A percentile compares a stretch with the other conserved stretches of the same genome.
Evolutionary conservation across 2,113 vertebrate genomes (phyloP).

Genomic region (Cettia cetti): DNA sequence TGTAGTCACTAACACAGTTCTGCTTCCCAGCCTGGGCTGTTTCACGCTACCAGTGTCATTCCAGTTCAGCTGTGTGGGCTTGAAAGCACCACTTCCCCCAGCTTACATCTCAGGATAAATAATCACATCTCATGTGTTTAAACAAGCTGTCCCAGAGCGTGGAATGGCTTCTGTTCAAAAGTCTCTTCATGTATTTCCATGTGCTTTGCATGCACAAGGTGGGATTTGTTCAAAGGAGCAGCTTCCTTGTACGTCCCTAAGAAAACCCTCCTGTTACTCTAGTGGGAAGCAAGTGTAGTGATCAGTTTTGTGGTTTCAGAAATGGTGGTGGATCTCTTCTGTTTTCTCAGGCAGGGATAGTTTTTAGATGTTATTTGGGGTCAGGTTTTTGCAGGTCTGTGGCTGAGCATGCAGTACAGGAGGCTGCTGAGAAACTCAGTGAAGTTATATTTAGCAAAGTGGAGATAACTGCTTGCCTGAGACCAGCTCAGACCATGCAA

Average conservation of each 20-base stretch:
- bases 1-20: background rate
- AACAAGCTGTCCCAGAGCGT: background rate
- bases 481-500: background rate
- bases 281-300: background rate
- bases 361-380: background rate
- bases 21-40: background rate
- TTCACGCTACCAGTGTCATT: background rate
- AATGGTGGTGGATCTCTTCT: background rate
- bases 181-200: rapidly evolving
- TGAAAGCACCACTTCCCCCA: background rate
- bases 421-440: background rate
- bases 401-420: background rate
- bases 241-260: background rate
- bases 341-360: background rate
- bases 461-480: background rate
- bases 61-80: background rate
- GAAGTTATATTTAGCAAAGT: background rate
- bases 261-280: background rate
- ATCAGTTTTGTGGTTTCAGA: background rate
- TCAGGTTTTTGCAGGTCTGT: background rate
- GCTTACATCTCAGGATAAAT: background rate
- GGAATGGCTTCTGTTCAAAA: background rate
- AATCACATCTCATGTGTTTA: background rate
- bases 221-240: background rate
- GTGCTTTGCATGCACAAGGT: background rate